A percentile compares a stretch with the other conserved stretches of the same genome.
Evolutionary conservation across 2,113 vertebrate genomes (phyloP).

Genomic region (Tringa solitaria): DNA sequence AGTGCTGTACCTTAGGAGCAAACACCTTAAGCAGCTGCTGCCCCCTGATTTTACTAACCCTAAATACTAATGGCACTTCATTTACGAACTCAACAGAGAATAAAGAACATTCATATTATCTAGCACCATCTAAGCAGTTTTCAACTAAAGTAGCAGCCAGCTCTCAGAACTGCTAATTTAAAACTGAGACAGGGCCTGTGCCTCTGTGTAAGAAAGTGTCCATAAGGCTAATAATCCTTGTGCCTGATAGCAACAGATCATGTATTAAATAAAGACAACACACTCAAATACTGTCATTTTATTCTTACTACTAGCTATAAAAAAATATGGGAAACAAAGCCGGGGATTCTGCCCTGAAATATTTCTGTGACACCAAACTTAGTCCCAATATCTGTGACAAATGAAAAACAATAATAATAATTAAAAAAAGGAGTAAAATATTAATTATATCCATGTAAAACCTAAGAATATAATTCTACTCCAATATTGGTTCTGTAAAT

Average conservation of each 20-base stretch:
- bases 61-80: not conserved
- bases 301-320: not conserved
- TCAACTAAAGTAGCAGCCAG: not conserved
- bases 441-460: not conserved
- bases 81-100: not conserved
- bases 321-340: not conserved
- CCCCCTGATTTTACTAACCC: slow-evolving; percentile 40
- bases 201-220: not conserved
- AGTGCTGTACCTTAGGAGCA: slow-evolving; percentile 49
- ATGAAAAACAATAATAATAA: too few species aligned
- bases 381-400: not conserved
- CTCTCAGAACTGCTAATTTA: not conserved
- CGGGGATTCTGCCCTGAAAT: not conserved
- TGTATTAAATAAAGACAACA: not conserved
- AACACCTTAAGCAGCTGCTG: slow-evolving; percentile 4
- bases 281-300: not conserved
- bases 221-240: not conserved
- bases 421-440: not conserved
- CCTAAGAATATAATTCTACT: not conserved
- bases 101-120: not conserved
- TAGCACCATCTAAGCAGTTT: not conserved
- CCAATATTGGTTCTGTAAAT: not conserved
- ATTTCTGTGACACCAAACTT: not conserved
- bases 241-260: not conserved
- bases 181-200: not conserved